Percentiles rank a stretch among this genome's conserved stretches.
phyloP scores from a whole-genome alignment of 2,113 vertebrate genomes.

The Pterocles orientalis region DNA sequence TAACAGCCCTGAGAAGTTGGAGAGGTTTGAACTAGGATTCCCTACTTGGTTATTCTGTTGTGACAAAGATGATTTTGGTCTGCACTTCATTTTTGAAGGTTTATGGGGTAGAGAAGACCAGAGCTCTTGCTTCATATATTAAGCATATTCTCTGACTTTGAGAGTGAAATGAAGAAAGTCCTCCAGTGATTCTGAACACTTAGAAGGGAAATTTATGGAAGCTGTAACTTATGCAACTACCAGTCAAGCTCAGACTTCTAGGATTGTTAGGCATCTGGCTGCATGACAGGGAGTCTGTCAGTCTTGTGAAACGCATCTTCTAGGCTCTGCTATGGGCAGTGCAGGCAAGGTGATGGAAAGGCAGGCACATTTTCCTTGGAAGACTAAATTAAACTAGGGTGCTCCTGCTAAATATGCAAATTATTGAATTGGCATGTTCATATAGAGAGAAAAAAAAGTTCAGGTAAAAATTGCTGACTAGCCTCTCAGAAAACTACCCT shows the following conservation, averaged over 20 bases:
- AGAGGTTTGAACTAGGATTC: neutral
- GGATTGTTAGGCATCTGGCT: neutral
- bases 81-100: neutral
- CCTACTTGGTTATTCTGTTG: neutral
- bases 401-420: neutral
- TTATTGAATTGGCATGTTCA: neutral
- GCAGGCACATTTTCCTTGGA: neutral
- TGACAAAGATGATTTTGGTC: neutral
- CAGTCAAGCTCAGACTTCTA: neutral
- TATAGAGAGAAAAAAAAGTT: neutral
- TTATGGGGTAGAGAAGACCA: neutral
- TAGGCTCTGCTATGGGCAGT: neutral
- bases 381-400: neutral
- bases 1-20: neutral
- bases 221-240: neutral
- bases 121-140: neutral
- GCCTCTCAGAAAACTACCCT: neutral
- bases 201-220: neutral
- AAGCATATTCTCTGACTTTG: neutral
- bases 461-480: neutral
- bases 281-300: neutral
- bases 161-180: neutral
- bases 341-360: neutral
- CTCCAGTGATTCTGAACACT: neutral
- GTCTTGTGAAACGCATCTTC: neutral